Evolutionary conservation across 2,797 vertebrate species (phyloP), one percentile per base, ranked within the genome.

Genomic region (Poecilia gillii): DNA sequence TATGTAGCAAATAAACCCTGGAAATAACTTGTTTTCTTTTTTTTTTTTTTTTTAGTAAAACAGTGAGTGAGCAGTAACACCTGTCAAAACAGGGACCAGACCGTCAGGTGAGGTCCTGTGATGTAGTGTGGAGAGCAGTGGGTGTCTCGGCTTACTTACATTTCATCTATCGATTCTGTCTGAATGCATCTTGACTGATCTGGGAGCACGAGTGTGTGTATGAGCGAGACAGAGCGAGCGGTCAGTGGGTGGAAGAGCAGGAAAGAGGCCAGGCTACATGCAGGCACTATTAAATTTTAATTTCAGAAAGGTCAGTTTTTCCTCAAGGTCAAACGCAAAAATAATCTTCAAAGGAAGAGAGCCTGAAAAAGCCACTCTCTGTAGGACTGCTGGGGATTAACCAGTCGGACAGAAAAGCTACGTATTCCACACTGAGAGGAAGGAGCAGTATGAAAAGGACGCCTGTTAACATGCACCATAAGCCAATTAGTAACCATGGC

Each of bases 401-500:
- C 59, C 79, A 80, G 66, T 16, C 68, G 51, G 31, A 70, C n/a
- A 39, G 73, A 82, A 75, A 72, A 51, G 79, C 53, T 77, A 25
- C 23, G 75, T 53, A 75, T 85, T 83, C 59, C 55, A 84, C 70
- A 75, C 7, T 77, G 33, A 59, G 25, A 78, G 73, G 55, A 75
- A 23, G 55, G 78, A 73, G 81, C 64, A 71, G 36, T 78, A 79
- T 74, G 59, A 81, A 87, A 81, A 64, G 75, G 79, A 84, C 55
- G 64, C 64, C 73, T 88, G 83, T 83, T 83, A 85, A 84, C 75
- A 84, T 84, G 36, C 74, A 74, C 66, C 45, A 53, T 85, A 80
- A 91, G 81, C 82, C 86, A 91, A 93, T 93, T 92, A 91, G 90
- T 85, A 86, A 87, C 87, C 87, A 92, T 85, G 81, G 81, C 71